Evolutionary conservation across 2,113 vertebrate species (phyloP).

Genomic region (Sapayoa aenigma): DNA sequence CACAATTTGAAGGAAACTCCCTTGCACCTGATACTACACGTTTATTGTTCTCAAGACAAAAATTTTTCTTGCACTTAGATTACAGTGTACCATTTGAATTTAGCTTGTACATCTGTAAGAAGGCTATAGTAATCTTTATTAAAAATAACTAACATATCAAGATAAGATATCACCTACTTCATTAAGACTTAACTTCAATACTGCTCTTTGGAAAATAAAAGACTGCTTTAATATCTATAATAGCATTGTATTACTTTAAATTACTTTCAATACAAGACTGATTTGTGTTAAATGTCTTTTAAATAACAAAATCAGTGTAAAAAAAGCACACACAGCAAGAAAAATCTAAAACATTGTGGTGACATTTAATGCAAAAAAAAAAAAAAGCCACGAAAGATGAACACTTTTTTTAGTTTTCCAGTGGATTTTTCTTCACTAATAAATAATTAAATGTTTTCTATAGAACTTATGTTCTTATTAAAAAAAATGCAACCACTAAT

Average conservation of each 20-base stretch:
- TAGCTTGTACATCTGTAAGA: neutral
- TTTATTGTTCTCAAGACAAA: neutral
- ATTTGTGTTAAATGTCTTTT: neutral
- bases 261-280: neutral
- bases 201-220: neutral
- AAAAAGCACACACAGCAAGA: neutral
- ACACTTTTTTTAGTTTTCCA: neutral
- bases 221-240: neutral
- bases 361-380: neutral
- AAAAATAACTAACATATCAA: neutral
- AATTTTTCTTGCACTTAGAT: neutral
- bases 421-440: neutral
- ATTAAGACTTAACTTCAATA: neutral
- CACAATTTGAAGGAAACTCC: neutral
- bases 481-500: neutral
- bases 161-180: neutral
- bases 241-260: neutral
- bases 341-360: neutral
- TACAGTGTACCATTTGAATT: neutral
- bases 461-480: neutral
- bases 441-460: neutral
- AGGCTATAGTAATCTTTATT: neutral
- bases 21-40: neutral
- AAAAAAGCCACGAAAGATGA: neutral
- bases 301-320: neutral